These are phyloP conservation scores for Labroides dimidiatus DNA, from an alignment of 2,797 vertebrate genomes.

Conservation along the genomic window DNA sequence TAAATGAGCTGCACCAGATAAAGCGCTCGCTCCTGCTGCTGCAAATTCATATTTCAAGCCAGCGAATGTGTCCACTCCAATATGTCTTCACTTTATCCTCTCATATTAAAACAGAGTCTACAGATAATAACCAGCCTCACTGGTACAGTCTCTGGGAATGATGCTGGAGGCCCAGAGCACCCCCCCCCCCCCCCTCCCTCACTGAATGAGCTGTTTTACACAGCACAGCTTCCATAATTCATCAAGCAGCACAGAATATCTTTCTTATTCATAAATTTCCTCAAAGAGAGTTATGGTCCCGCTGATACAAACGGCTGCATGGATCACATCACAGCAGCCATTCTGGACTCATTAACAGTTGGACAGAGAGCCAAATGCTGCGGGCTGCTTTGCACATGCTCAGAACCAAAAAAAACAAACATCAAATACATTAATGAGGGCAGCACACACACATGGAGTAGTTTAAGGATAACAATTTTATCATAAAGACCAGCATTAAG, in stretches of 20 bases:
- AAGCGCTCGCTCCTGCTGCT: conserved; percentile 19
- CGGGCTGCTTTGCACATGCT: conserved; percentile 49
- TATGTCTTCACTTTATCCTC: conserved; percentile 59
- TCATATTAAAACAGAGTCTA: conserved; percentile 56
- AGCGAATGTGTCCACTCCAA: conserved; percentile 37
- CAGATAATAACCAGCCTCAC: conserved; percentile 53
- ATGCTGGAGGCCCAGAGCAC: conserved; percentile 33
- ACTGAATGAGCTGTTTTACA: conserved; percentile 55
- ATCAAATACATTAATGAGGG: not conserved
- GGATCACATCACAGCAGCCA: conserved; percentile 63
- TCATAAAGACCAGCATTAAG: no score
- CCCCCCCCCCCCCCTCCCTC: conserved; percentile 9
- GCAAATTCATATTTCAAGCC: conserved; percentile 52
- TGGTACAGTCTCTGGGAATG: conserved; percentile 31
- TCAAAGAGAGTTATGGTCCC: conserved; percentile 62
- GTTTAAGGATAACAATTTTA: not conserved
- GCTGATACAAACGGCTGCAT: conserved; percentile 56
- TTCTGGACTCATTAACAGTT: conserved; percentile 68
- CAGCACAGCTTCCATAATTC: conserved; percentile 60
- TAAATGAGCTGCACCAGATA: conserved; percentile 46
- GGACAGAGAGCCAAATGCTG: conserved; percentile 39
- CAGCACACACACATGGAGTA: not conserved
- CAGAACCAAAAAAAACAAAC: conserved; percentile 13
- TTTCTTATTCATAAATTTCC: conserved; percentile 72
- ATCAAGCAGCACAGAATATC: conserved; percentile 59